These are phyloP conservation scores for Tinea pellionella DNA, from an alignment of 2,888 invertebrate genomes.

Conservation along the genomic window DNA sequence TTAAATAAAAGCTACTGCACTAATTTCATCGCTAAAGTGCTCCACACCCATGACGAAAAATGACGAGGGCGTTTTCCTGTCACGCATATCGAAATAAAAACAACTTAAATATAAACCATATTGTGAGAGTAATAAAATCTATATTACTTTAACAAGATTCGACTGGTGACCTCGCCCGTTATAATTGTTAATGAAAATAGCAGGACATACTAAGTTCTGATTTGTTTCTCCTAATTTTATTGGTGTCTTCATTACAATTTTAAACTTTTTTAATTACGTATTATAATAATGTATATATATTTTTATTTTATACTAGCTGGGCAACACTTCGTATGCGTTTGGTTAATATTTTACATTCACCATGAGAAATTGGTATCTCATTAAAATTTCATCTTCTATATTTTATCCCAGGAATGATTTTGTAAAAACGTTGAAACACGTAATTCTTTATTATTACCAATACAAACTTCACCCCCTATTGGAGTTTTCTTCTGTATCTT, in stretches of 20 bases:
- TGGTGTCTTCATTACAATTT: conserved; percentile 21
- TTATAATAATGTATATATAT: no score
- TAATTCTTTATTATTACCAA: no score
- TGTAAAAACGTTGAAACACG: no score
- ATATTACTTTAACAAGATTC: conserved; percentile 23
- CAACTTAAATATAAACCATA: conserved; percentile 28
- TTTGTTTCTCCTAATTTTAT: conserved; percentile 32
- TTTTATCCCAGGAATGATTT: no score
- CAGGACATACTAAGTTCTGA: conserved; percentile 37
- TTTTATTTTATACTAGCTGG: no score
- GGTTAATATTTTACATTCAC: no score
- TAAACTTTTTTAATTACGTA: not conserved
- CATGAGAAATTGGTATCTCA: no score
- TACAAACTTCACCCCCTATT: no score
- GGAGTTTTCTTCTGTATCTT: no score
- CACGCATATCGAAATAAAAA: conserved; percentile 36
- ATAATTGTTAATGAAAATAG: conserved; percentile 37
- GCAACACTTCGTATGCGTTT: no score
- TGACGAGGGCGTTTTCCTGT: conserved; percentile 48
- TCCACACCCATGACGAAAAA: conserved; percentile 42
- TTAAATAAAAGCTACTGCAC: conserved; percentile 1
- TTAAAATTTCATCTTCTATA: no score
- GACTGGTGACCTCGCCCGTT: conserved; percentile 34
- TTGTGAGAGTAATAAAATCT: conserved; percentile 28
- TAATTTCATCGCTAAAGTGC: conserved; percentile 14